Evolutionary conservation across 2,113 vertebrate genomes (phyloP).

Genomic region (Furnarius figulus): DNA sequence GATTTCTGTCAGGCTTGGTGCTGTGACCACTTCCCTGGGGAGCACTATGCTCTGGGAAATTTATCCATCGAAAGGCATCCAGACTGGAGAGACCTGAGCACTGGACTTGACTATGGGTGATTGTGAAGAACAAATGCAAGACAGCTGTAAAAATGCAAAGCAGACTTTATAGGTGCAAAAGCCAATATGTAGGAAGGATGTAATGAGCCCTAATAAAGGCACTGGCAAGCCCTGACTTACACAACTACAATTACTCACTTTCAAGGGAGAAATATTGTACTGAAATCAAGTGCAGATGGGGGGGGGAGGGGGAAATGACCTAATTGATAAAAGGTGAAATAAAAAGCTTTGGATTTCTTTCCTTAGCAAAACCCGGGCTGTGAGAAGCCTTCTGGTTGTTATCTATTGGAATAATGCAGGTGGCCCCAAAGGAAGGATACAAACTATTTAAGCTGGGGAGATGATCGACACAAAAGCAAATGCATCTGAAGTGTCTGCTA

Average conservation of each 20-base stretch:
- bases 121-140: accelerated
- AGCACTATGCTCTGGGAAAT: neutral
- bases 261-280: neutral
- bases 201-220: neutral
- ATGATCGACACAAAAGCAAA: neutral
- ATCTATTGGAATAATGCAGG: neutral
- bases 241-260: neutral
- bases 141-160: neutral
- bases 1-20: neutral
- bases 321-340: neutral
- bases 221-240: neutral
- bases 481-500: neutral
- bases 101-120: neutral
- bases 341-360: neutral
- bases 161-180: neutral
- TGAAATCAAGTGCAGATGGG: neutral
- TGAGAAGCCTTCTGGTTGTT: neutral
- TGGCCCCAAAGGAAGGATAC: neutral
- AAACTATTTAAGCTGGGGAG: neutral
- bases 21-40: neutral
- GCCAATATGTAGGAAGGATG: neutral
- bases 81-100: neutral
- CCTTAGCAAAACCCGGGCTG: neutral
- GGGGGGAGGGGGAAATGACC: neutral
- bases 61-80: neutral